Percentiles rank a stretch among this genome's conserved stretches.
Conservation (phyloP, 2,888 invertebrate species). For the Dicycla oo region DNA sequence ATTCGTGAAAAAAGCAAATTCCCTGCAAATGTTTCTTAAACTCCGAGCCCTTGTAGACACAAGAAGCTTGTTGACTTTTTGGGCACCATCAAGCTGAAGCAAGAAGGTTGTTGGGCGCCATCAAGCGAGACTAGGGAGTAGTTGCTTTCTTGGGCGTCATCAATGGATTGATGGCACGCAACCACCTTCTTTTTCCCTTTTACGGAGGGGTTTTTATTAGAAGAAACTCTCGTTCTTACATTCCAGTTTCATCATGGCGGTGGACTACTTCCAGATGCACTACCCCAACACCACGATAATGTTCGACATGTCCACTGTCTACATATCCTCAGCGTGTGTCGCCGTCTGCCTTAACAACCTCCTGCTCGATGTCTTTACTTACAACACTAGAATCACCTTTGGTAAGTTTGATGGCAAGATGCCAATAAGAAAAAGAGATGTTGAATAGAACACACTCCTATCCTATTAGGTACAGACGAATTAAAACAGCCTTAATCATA, state of each 20-base stretch:
- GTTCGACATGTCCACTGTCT: slow-evolving; percentile 97
- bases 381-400: slow-evolving; percentile 96
- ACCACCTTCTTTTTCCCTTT: not conserved
- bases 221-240: slow-evolving; percentile 9
- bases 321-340: slow-evolving; percentile 96
- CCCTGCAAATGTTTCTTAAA: not conserved
- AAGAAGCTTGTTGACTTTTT: not conserved
- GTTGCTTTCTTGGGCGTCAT: too few relatives aligned
- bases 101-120: slow-evolving; percentile 15
- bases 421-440: not conserved
- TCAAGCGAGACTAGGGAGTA: too few relatives aligned
- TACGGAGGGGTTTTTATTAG: not conserved
- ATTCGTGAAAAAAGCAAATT: not conserved
- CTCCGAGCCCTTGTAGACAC: not conserved
- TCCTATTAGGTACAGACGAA: not conserved
- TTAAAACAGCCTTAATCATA: not conserved
- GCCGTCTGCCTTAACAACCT: slow-evolving; percentile 96
- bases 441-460: not conserved
- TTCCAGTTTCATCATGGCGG: slow-evolving; percentile 97
- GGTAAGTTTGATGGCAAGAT: slow-evolving; percentile 87
- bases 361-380: slow-evolving; percentile 94
- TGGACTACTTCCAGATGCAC: slow-evolving; percentile 96
- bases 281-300: slow-evolving; percentile 96
- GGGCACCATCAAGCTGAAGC: not conserved
- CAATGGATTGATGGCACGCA: not conserved